Conservation (phyloP, 2,113 vertebrate species). For the Crotalus helleri region DNA sequence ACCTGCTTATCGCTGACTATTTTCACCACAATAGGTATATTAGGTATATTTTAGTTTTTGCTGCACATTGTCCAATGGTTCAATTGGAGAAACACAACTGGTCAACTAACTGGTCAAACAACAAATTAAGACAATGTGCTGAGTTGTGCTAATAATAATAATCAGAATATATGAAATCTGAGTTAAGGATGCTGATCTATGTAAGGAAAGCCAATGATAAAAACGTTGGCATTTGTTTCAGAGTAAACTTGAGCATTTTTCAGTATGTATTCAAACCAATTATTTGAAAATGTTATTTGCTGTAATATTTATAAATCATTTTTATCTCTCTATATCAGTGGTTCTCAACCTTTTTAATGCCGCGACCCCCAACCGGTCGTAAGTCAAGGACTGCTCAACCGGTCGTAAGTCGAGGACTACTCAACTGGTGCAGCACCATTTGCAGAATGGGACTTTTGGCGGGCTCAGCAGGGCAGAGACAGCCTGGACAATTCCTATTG, state of each 20-base stretch:
- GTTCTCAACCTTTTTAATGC: no score
- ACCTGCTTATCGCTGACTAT: neutral
- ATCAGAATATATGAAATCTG: neutral
- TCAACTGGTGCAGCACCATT: no score
- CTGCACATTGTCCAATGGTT: neutral
- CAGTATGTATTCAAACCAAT: neutral
- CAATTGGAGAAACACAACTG: no score
- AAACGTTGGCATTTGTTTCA: neutral
- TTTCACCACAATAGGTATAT: neutral
- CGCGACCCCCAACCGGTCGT: no score
- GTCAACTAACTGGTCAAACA: neutral
- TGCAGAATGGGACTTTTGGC: no score
- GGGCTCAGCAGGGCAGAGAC: no score
- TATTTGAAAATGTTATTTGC: constrained; percentile 8
- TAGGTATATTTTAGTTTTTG: neutral
- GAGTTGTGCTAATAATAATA: neutral
- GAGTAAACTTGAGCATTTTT: neutral
- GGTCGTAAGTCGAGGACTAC: no score
- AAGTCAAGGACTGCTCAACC: no score
- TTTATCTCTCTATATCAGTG: neutral
- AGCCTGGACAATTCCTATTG: no score
- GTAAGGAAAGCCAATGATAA: no score
- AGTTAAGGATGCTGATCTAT: no score
- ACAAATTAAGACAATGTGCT: no score
- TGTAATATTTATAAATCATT: neutral